Evolutionary conservation across 2,888 invertebrate species (phyloP).

Genomic region (Acanthosoma haemorrhoidale): DNA sequence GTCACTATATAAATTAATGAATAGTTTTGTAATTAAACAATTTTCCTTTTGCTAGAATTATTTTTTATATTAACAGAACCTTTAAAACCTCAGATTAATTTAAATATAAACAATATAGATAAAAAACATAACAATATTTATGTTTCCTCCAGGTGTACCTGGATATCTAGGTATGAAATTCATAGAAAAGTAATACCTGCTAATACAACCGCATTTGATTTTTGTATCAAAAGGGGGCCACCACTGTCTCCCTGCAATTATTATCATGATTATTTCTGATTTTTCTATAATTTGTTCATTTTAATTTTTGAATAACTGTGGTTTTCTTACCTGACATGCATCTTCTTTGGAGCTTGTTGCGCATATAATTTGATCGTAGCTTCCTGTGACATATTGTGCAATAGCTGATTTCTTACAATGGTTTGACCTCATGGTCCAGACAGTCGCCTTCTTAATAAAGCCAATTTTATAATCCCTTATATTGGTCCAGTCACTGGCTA

Average conservation of each 20-base stretch:
- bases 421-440: not conserved
- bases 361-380: constrained; percentile 2
- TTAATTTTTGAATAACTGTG: not conserved
- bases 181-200: no score
- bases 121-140: no score
- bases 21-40: no score
- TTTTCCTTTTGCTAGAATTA: no score
- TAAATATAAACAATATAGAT: no score
- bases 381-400: not conserved
- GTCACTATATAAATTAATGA: no score
- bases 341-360: not conserved
- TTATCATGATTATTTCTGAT: not conserved
- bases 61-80: no score
- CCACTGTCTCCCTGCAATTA: not conserved
- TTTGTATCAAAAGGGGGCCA: not conserved
- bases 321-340: constrained; percentile 4
- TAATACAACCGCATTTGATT: not conserved
- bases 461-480: not conserved
- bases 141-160: no score
- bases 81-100: no score
- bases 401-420: not conserved
- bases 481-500: not conserved
- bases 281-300: not conserved
- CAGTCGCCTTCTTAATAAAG: not conserved
- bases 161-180: no score